Evolutionary conservation across 2,797 vertebrate species (phyloP).

Genomic region (Acipenser oxyrinchus): DNA sequence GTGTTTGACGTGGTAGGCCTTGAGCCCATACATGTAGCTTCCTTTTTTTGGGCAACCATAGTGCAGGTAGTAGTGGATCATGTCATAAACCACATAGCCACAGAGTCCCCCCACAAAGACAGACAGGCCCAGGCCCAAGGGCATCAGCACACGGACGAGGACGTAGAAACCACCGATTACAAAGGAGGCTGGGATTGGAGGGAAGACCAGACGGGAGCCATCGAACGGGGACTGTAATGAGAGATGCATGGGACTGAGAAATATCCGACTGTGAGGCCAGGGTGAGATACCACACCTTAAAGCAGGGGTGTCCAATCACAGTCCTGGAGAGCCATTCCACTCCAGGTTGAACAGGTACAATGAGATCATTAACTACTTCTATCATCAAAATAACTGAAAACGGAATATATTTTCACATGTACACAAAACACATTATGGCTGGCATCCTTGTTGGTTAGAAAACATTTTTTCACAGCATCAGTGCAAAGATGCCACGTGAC

Average conservation of each 20-base stretch:
- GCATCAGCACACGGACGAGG: conserved; percentile 44
- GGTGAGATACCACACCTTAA: too few relatives aligned
- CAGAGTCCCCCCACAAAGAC: conserved; percentile 82
- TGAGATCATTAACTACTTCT: too few relatives aligned
- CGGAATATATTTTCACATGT: too few relatives aligned
- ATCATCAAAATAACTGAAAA: too few relatives aligned
- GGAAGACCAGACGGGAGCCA: conserved; percentile 86
- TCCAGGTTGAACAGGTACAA: too few relatives aligned
- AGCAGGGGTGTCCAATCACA: too few relatives aligned
- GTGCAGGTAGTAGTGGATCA: conserved; percentile 97
- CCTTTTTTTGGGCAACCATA: conserved; percentile 79
- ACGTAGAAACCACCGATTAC: conserved; percentile 63
- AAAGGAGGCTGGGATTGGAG: conserved; percentile 76
- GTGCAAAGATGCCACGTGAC: too few relatives aligned
- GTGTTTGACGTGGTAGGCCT: conserved; percentile 89
- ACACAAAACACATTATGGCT: too few relatives aligned
- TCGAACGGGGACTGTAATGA: conserved; percentile 81
- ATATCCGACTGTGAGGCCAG: too few relatives aligned
- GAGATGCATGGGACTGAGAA: background rate
- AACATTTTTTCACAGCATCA: too few relatives aligned
- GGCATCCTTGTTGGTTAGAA: too few relatives aligned
- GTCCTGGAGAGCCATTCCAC: too few relatives aligned
- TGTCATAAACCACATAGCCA: conserved; percentile 87
- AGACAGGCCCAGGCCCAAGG: conserved; percentile 56
- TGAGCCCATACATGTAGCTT: conserved; percentile 81